A percentile compares a stretch with the other conserved stretches of the same genome.
Evolutionary conservation across 2,113 vertebrate species (phyloP).

Genomic region (Planiliza haematocheilus): DNA sequence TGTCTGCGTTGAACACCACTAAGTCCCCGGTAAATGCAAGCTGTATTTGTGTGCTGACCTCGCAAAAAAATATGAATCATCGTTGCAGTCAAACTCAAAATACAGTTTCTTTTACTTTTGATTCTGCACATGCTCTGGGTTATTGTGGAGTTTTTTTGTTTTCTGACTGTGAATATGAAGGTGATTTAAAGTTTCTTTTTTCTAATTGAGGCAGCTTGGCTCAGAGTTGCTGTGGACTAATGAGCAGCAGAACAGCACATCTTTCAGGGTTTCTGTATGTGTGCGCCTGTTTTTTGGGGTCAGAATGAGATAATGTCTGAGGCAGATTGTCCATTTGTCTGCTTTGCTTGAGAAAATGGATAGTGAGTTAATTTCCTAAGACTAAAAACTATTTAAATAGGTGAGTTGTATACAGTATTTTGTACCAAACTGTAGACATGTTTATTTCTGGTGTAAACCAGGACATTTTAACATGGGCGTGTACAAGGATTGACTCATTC

Average conservation of each 20-base stretch:
- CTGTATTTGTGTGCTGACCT: constrained; percentile 54
- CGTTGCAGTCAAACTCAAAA: background rate
- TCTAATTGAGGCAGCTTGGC: constrained; percentile 17
- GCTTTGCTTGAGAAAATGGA: constrained; percentile 9
- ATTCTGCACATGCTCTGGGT: background rate
- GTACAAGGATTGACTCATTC: too few species aligned
- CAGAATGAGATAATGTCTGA: constrained; percentile 24
- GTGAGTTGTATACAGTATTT: too few species aligned
- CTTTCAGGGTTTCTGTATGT: background rate
- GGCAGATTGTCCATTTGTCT: constrained; percentile 2
- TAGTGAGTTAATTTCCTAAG: constrained; percentile 34
- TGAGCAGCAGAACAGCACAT: background rate
- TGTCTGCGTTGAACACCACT: constrained; percentile 60
- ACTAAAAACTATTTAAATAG: too few species aligned
- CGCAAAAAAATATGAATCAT: constrained; percentile 27
- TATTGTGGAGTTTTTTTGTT: background rate
- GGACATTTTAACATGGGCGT: too few species aligned
- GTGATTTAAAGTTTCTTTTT: background rate
- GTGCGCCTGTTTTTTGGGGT: background rate
- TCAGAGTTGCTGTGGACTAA: constrained; percentile 14
- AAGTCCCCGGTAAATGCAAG: constrained; percentile 45
- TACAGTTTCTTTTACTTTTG: constrained; percentile 8
- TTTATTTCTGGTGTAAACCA: too few species aligned
- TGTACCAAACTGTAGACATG: too few species aligned
- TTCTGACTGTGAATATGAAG: background rate